Conservation (phyloP, 2,797 vertebrate species). For the Cryptoblepharus egeriae region DNA sequence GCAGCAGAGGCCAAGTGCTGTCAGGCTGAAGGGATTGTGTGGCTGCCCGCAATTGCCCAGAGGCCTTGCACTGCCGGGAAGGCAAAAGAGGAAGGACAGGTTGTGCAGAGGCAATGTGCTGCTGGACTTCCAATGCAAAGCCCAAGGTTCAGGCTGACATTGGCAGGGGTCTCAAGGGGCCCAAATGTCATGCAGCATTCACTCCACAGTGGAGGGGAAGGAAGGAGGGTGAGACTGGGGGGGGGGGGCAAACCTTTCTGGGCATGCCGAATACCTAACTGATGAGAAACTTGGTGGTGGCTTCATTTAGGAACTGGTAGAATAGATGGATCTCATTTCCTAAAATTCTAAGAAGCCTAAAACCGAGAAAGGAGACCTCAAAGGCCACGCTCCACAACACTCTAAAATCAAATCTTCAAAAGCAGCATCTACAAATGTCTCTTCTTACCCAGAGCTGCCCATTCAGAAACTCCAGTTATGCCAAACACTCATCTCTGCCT, state of each 20-base stretch:
- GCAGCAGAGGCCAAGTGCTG: background rate
- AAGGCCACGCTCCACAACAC: background rate
- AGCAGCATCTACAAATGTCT: background rate
- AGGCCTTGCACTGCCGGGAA: background rate
- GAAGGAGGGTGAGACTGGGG: background rate
- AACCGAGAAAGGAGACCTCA: background rate
- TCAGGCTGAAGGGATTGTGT: slow-evolving; percentile 7
- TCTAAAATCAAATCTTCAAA: background rate
- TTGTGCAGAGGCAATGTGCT: fast-evolving
- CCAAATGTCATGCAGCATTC: slow-evolving; percentile 8
- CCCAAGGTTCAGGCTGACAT: background rate
- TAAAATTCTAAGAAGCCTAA: background rate
- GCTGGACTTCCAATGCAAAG: background rate
- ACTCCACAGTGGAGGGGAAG: slow-evolving; percentile 6
- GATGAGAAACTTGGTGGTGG: background rate
- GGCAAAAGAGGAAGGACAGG: background rate
- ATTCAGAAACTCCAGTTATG: background rate
- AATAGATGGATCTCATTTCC: background rate
- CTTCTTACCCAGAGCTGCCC: too few species aligned
- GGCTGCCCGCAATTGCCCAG: background rate
- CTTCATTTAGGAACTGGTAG: background rate
- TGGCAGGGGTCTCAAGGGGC: background rate
- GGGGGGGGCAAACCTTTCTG: background rate
- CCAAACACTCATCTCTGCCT: too few species aligned
- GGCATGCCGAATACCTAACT: background rate